These are phyloP conservation scores for Pristionchus entomophagus DNA, from an alignment of 2,888 invertebrate species.

Conservation along the genomic window DNA sequence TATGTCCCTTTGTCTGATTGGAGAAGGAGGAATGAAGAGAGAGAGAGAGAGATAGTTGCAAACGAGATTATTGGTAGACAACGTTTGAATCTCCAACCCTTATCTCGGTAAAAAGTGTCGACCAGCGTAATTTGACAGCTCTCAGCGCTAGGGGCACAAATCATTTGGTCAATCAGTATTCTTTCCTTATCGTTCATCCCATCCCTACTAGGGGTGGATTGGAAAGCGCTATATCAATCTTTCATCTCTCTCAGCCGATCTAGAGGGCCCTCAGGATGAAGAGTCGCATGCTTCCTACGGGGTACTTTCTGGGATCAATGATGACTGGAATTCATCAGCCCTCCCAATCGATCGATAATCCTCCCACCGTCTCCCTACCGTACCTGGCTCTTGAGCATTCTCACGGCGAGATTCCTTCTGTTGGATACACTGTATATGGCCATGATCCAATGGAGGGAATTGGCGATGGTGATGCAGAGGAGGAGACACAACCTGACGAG, in stretches of 20 bases:
- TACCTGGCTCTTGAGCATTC: conserved; percentile 44
- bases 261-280: no score
- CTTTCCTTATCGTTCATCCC: background rate
- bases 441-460: conserved; percentile 27
- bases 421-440: background rate
- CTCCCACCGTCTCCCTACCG: background rate
- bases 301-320: no score
- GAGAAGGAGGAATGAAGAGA: no score
- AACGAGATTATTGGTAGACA: background rate
- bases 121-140: background rate
- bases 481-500: conserved; percentile 3
- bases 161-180: background rate
- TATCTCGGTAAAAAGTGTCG: background rate
- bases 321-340: no score
- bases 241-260: no score
- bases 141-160: background rate
- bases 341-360: background rate
- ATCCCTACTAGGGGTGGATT: background rate
- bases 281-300: no score
- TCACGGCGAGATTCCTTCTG: conserved; percentile 41
- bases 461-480: conserved; percentile 36
- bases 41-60: background rate
- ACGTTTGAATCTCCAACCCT: background rate
- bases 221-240: no score
- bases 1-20: background rate